phyloP scores from a whole-genome alignment of 2,888 invertebrate genomes.

The Papilio protenor region DNA sequence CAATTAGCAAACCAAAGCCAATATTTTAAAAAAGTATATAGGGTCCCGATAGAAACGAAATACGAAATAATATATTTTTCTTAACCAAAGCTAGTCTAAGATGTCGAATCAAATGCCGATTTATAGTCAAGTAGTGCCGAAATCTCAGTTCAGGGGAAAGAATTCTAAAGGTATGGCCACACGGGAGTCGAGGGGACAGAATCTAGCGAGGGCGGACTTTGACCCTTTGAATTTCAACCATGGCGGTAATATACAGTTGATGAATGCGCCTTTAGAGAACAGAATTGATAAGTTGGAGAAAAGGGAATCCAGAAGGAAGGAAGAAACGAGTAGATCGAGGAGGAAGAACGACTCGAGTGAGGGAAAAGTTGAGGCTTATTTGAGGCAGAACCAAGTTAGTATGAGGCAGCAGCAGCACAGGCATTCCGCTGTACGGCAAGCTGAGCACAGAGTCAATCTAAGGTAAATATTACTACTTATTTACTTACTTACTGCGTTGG shows the following conservation, averaged over 20 bases:
- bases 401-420: slow-evolving; percentile 79
- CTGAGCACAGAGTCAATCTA: slow-evolving; percentile 79
- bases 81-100: slow-evolving; percentile 76
- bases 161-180: slow-evolving; percentile 57
- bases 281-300: slow-evolving; percentile 64
- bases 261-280: slow-evolving; percentile 61
- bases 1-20: slow-evolving; percentile 76
- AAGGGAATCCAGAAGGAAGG: slow-evolving; percentile 59
- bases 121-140: slow-evolving; percentile 80
- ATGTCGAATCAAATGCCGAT: slow-evolving; percentile 81
- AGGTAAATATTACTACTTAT: slow-evolving; percentile 59
- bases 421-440: slow-evolving; percentile 78
- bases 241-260: slow-evolving; percentile 74
- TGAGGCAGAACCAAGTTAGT: slow-evolving; percentile 79
- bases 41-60: slow-evolving; percentile 51
- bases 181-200: slow-evolving; percentile 55
- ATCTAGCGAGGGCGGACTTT: slow-evolving; percentile 78
- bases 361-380: slow-evolving; percentile 78
- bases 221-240: slow-evolving; percentile 87
- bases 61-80: slow-evolving; percentile 54
- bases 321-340: slow-evolving; percentile 61
- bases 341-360: slow-evolving; percentile 65
- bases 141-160: slow-evolving; percentile 70
- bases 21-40: slow-evolving; percentile 46
- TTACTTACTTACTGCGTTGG: too few species aligned